Base-by-base conservation (phyloP, 2,888 invertebrate species). In the Dichetophora obliterata region DNA sequence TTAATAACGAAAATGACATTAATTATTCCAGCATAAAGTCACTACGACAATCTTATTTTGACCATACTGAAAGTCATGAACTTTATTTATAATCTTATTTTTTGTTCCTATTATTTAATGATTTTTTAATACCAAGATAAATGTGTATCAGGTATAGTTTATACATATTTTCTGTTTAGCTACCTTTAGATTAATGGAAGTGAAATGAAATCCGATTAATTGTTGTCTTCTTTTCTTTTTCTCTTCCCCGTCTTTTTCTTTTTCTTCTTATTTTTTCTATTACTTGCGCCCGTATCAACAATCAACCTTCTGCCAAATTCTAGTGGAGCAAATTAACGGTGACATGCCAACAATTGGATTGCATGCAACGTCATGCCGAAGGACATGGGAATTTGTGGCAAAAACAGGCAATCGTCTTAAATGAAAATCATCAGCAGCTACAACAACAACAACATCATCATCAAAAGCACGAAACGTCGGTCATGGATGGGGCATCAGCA, bases 371-470 rank as follows among this genome's bases (percentile, higher is more conserved):
- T 57, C 89, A 89, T 82, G 88, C 87, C 80, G 87, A 88, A 83
- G 88, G 89, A 80, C 86, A 87, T 83, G 88, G 89, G 37, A 88
- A 89, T 86, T 86, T 89, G 83, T 89, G 90, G 89, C 88, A 86
- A 78, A 88, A 88, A 82, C 89, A 89, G 84, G 86, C 89, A 84
- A 87, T 85, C 81, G 84, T 85, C 84, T 83, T 85, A 84, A 89
- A 88, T 83, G 88, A 88, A 83, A 88, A 86, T 81, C 85, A 85
- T 81, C 82, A 82, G 79, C 68, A 76, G 24, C 80, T 79, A 52
- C 78, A 80, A 50, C 77, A 76, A 75, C 79, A 76, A 77, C 80
- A 79, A 66, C 83, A 77, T 59, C 79, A 80, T 54, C 78, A 77
- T 77, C 80, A 77, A 78, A 80, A 77, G 59, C 82, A 77, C 76